Percentiles rank a stretch among this genome's conserved stretches.
Conservation (phyloP, 2,888 invertebrate genomes). For the Tenthredo notha region DNA sequence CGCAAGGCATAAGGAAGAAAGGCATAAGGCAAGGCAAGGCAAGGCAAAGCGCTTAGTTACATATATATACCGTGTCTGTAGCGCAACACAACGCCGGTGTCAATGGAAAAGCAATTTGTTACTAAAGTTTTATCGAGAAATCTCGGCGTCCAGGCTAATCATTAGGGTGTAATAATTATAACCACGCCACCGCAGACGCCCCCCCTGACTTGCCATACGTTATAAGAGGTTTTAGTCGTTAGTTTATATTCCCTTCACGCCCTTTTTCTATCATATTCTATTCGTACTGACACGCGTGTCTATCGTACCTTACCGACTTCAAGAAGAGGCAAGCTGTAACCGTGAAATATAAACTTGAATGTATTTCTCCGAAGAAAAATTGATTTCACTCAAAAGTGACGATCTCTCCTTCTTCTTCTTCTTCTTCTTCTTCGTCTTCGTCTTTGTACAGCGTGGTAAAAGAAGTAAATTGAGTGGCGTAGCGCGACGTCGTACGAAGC, state of each 20-base stretch:
- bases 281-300: not conserved
- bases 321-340: not conserved
- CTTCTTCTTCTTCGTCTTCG: not conserved
- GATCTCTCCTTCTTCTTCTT: not conserved
- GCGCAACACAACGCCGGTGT: conserved; percentile 26
- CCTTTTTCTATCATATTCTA: not conserved
- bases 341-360: not conserved
- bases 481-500: not conserved
- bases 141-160: conserved; percentile 58
- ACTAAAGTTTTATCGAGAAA: conserved; percentile 57
- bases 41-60: conserved; percentile 3
- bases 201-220: conserved; percentile 7
- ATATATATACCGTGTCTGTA: not conserved
- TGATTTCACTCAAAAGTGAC: conserved; percentile 19
- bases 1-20: not conserved
- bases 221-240: conserved; percentile 18
- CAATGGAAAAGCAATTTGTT: conserved; percentile 55
- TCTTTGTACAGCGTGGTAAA: not conserved
- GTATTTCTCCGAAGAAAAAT: not conserved
- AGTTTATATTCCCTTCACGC: conserved; percentile 46
- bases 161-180: conserved; percentile 59
- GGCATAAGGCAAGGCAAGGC: not conserved
- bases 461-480: conserved; percentile 8
- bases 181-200: conserved; percentile 3
- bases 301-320: not conserved